Conservation (phyloP, 2,797 vertebrate species). For the Notamacropus eugenii region DNA sequence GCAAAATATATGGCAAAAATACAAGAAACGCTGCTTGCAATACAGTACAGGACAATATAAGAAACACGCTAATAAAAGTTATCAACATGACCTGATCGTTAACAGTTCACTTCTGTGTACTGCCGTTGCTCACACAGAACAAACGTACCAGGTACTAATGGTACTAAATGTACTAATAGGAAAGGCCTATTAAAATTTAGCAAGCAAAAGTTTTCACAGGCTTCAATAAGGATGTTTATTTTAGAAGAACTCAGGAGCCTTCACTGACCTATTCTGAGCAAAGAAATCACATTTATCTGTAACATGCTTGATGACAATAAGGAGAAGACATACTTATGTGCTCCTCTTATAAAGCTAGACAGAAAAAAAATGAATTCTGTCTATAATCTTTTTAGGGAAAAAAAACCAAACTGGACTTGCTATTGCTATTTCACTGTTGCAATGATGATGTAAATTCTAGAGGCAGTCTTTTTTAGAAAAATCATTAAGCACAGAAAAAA, state of each 20-base stretch:
- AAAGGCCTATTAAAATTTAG: not conserved
- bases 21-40: not conserved
- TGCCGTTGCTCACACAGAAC: not conserved
- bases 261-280: too few relatives aligned
- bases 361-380: too few relatives aligned
- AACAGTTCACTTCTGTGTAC: not conserved
- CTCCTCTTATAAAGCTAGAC: too few relatives aligned
- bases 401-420: not conserved
- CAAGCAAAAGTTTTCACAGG: not conserved
- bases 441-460: not conserved
- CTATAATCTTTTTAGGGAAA: not conserved
- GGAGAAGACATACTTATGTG: too few relatives aligned
- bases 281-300: too few relatives aligned
- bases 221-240: not conserved
- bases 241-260: not conserved
- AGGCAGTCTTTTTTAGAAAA: not conserved
- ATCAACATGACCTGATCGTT: not conserved
- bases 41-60: not conserved
- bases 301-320: too few relatives aligned
- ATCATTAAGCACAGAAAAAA: not conserved
- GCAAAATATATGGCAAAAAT: not conserved
- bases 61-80: not conserved
- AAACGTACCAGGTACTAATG: not conserved
- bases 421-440: not conserved
- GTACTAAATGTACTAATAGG: not conserved